phyloP scores from a whole-genome alignment of 2,888 invertebrate species.

The Gryllus longicercus region DNA sequence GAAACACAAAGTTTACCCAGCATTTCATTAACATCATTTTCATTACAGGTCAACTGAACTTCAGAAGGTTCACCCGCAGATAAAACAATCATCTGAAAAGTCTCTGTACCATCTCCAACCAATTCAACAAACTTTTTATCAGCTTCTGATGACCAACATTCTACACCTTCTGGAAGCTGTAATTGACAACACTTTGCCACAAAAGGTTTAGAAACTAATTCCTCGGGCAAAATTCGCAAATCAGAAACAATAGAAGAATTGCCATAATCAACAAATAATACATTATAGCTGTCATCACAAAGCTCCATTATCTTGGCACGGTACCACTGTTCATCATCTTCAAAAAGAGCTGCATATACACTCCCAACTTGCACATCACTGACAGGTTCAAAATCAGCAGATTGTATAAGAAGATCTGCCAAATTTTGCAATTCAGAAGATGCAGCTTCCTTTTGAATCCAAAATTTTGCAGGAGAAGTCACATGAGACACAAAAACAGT shows the following conservation, averaged over 20 bases:
- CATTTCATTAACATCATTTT: slow-evolving; percentile 50
- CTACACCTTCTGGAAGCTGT: slow-evolving; percentile 55
- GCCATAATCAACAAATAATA: slow-evolving; percentile 67
- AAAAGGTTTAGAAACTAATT: slow-evolving; percentile 55
- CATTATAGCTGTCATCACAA: slow-evolving; percentile 55
- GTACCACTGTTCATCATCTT: slow-evolving; percentile 65
- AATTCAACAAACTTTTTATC: slow-evolving; percentile 63
- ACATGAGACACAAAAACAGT: slow-evolving; percentile 63
- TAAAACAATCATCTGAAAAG: slow-evolving; percentile 65
- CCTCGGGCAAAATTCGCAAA: slow-evolving; percentile 59
- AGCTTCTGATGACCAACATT: slow-evolving; percentile 63
- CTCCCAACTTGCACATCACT: slow-evolving; percentile 51
- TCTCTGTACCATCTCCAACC: slow-evolving; percentile 65
- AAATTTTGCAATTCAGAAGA: slow-evolving; percentile 59
- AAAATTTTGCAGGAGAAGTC: slow-evolving; percentile 68
- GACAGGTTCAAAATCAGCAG: slow-evolving; percentile 54
- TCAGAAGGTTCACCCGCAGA: slow-evolving; percentile 63
- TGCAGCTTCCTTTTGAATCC: slow-evolving; percentile 66
- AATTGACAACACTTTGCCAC: slow-evolving; percentile 62
- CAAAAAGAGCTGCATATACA: slow-evolving; percentile 63
- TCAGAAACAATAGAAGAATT: slow-evolving; percentile 61
- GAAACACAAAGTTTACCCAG: background rate
- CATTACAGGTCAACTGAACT: slow-evolving; percentile 62
- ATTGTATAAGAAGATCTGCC: slow-evolving; percentile 56
- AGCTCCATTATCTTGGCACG: slow-evolving; percentile 60